Evolutionary conservation across 2,888 invertebrate genomes (phyloP).

Genomic region (Dascillus cervinus): DNA sequence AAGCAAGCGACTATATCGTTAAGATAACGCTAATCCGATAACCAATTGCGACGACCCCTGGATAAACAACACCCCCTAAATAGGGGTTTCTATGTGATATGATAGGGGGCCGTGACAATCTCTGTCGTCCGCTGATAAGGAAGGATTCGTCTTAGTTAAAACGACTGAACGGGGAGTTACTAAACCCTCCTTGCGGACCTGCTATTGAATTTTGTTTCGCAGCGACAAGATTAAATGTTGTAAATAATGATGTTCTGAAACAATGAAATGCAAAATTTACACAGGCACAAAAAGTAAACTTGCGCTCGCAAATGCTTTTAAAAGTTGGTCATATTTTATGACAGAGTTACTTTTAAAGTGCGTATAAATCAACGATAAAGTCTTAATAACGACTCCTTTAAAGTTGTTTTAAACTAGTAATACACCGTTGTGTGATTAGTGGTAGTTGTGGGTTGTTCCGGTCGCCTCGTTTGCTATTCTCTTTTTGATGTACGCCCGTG

Average conservation of each 20-base stretch:
- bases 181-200: constrained; percentile 12
- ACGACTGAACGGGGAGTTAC: constrained; percentile 20
- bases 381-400: constrained; percentile 11
- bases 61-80: constrained; percentile 39
- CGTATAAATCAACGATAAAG: constrained; percentile 12
- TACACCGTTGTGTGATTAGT: constrained; percentile 20
- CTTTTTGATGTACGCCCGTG: no score
- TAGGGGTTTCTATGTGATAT: constrained; percentile 30
- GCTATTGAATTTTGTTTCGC: constrained; percentile 19
- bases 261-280: not conserved
- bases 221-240: constrained; percentile 22
- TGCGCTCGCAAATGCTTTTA: not conserved
- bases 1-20: constrained; percentile 41
- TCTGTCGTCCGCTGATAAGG: constrained; percentile 42
- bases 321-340: not conserved
- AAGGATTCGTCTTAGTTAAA: constrained; percentile 34
- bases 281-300: no score
- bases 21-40: constrained; percentile 46
- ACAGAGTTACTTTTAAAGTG: not conserved
- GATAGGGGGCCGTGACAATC: constrained; percentile 42
- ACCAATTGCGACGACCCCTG: constrained; percentile 41
- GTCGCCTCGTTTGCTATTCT: no score
- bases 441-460: constrained; percentile 16
- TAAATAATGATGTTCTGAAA: constrained; percentile 3
- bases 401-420: constrained; percentile 13